A percentile compares a stretch with the other conserved stretches of the same genome.
These are phyloP conservation scores for Caretta caretta DNA, from an alignment of 2,113 vertebrate genomes.

Conservation along the genomic window DNA sequence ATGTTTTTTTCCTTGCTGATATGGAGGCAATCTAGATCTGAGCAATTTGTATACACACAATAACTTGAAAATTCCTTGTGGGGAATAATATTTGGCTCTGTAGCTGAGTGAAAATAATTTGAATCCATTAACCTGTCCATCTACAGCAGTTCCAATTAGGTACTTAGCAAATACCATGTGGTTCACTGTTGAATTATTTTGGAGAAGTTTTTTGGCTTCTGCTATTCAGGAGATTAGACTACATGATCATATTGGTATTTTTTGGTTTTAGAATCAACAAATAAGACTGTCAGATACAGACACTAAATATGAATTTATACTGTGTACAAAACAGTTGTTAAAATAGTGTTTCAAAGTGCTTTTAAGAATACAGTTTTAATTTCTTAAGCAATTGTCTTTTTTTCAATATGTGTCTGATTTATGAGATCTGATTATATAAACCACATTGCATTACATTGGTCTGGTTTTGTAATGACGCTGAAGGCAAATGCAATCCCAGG, in stretches of 20 bases:
- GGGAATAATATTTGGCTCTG: neutral
- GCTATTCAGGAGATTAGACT: too few species aligned
- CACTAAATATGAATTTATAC: conserved; percentile 44
- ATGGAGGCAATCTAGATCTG: neutral
- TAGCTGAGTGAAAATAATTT: neutral
- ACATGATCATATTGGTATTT: too few species aligned
- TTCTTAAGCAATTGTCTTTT: conserved; percentile 59
- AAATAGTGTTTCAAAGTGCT: conserved; percentile 54
- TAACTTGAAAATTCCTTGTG: neutral
- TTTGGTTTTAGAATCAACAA: too few species aligned
- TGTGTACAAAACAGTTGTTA: conserved; percentile 69
- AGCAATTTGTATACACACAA: neutral
- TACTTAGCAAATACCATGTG: too few species aligned
- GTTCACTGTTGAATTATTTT: too few species aligned
- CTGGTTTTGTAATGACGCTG: neutral
- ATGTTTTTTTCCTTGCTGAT: neutral
- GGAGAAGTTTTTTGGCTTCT: too few species aligned
- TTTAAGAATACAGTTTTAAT: conserved; percentile 54
- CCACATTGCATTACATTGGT: conserved; percentile 57
- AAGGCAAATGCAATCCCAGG: too few species aligned
- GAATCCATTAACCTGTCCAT: neutral
- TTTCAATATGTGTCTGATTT: conserved; percentile 51
- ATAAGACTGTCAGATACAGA: neutral
- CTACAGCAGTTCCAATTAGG: neutral
- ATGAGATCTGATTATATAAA: conserved; percentile 60